These are phyloP conservation scores for Acanthosepion lycidas DNA, from an alignment of 2,888 invertebrate genomes.

Conservation along the genomic window DNA sequence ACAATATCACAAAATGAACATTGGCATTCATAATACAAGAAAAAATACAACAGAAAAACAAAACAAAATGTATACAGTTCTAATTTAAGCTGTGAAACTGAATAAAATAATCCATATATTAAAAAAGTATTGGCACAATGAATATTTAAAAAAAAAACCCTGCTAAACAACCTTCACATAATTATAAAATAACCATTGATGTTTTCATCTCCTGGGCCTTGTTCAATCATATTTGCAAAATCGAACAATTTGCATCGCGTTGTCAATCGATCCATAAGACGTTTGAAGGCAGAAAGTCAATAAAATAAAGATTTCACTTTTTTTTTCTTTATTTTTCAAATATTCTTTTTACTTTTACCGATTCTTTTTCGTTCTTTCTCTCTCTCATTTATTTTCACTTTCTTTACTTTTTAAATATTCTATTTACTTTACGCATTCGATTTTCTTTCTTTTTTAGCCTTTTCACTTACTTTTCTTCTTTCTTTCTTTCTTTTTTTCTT, in stretches of 20 bases:
- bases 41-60: too few species aligned
- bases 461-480: too few species aligned
- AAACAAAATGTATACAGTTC: too few species aligned
- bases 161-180: background rate
- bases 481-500: background rate
- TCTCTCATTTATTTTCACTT: background rate
- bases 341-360: background rate
- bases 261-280: background rate
- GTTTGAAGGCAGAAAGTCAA: background rate
- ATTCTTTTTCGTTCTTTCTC: background rate
- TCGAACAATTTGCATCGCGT: background rate
- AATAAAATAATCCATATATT: too few species aligned
- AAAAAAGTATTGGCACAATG: too few species aligned
- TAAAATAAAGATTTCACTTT: background rate
- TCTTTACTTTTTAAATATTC: background rate
- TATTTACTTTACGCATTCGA: background rate
- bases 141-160: too few species aligned
- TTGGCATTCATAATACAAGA: too few species aligned
- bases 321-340: background rate
- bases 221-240: slow-evolving; percentile 4
- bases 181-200: background rate
- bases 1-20: too few species aligned
- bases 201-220: background rate
- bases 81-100: too few species aligned
- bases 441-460: background rate